Evolutionary conservation across 1,140 invertebrate genomes (phyloP).

Genomic region (Anagrus nilaparvatae): DNA sequence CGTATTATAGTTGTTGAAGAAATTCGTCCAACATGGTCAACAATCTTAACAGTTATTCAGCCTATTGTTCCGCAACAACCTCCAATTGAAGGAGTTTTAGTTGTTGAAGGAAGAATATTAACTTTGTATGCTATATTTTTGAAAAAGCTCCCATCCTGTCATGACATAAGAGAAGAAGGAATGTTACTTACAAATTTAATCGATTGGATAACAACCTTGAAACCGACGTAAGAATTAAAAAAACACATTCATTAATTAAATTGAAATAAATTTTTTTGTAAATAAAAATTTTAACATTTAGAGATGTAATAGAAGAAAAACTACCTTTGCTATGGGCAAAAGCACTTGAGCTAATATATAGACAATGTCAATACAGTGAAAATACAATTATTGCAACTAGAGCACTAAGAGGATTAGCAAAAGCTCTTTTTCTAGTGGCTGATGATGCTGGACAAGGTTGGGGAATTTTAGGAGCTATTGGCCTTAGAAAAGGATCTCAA

Average conservation of each 20-base stretch:
- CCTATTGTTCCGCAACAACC: conserved; percentile 37
- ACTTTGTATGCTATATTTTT: conserved; percentile 41
- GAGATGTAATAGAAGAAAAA: conserved; percentile 48
- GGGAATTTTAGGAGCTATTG: conserved; percentile 54
- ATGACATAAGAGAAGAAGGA: conserved; percentile 41
- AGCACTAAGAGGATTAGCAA: conserved; percentile 41
- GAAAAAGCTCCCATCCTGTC: conserved; percentile 39
- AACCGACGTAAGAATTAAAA: conserved; percentile 37
- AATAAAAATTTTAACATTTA: conserved; percentile 27
- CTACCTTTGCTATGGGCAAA: conserved; percentile 50
- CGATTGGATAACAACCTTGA: conserved; percentile 41
- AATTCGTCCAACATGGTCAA: conserved; percentile 35
- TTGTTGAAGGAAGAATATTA: conserved; percentile 38
- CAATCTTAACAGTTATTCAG: conserved; percentile 36
- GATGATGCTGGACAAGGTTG: conserved; percentile 48
- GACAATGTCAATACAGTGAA: conserved; percentile 42
- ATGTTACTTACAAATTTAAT: conserved; percentile 40
- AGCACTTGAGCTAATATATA: conserved; percentile 42
- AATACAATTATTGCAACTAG: conserved; percentile 38
- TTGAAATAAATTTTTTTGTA: conserved; percentile 2
- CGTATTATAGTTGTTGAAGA: conserved; percentile 33
- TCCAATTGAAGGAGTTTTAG: conserved; percentile 35
- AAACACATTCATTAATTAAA: too few species aligned
- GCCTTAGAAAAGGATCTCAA: conserved; percentile 48
- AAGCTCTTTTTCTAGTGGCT: conserved; percentile 41